These are phyloP conservation scores for Noturus placidus DNA, from an alignment of 2,113 vertebrate species.

Conservation along the genomic window DNA sequence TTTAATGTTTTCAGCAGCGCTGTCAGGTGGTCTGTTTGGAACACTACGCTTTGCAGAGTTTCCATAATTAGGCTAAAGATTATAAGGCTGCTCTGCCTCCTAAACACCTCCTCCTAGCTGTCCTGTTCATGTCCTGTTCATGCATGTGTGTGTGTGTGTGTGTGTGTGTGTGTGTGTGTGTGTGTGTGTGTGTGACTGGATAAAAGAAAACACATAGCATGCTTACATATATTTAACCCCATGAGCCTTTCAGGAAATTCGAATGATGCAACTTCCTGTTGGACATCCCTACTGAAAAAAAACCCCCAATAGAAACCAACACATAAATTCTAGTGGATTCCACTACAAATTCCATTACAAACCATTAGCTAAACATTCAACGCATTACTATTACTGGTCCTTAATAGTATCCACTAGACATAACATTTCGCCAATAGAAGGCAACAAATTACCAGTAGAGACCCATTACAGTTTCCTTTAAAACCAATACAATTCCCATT, in stretches of 20 bases:
- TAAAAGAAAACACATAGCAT: not conserved
- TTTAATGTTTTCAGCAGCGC: constrained; percentile 43
- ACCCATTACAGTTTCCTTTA: no score
- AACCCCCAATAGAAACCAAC: no score
- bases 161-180: constrained; percentile 17
- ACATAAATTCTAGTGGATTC: no score
- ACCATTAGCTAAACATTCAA: no score
- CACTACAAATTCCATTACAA: no score
- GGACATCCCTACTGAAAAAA: no score
- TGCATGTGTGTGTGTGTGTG: constrained; percentile 40
- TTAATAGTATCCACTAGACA: no score
- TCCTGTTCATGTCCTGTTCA: not conserved
- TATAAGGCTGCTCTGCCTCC: constrained; percentile 48
- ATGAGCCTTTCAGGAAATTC: not conserved
- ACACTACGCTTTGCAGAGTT: constrained; percentile 8
- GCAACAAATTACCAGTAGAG: no score
- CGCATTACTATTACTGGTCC: no score
- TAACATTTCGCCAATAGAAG: no score
- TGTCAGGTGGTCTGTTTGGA: constrained; percentile 45
- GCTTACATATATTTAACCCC: not conserved
- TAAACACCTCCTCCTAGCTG: constrained; percentile 39
- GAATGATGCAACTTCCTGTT: not conserved
- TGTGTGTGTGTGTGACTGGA: not conserved
- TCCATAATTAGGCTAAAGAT: constrained; percentile 59
- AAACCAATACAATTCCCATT: no score